phyloP scores from a whole-genome alignment of 1,140 invertebrate species.

The Pentalonia nigronervosa region DNA sequence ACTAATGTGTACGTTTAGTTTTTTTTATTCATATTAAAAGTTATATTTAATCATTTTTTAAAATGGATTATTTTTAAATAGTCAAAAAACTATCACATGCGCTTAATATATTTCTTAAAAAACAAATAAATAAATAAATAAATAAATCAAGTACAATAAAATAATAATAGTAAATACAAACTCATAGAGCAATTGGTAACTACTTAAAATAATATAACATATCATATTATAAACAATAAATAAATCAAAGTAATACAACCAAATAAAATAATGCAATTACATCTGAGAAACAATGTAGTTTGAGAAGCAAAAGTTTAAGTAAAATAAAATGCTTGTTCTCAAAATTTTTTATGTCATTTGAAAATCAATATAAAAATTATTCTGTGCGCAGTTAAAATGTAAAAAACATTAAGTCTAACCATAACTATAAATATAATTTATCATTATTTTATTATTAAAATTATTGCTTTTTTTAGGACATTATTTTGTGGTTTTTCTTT shows the following conservation, averaged over 20 bases:
- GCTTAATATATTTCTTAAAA: conserved; percentile 18
- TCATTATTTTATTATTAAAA: conserved; percentile 14
- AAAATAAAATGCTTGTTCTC: conserved; percentile 51
- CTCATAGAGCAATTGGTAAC: conserved; percentile 56
- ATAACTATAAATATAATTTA: conserved; percentile 33
- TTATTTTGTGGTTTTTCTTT: conserved; percentile 27
- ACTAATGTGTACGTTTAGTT: not conserved
- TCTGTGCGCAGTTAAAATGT: conserved; percentile 33
- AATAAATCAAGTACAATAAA: conserved; percentile 53
- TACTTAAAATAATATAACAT: conserved; percentile 53
- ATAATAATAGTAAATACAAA: conserved; percentile 57
- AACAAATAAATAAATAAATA: conserved; percentile 2
- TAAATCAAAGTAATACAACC: conserved; percentile 53
- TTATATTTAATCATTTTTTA: not conserved
- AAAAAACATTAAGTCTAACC: conserved; percentile 41
- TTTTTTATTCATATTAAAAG: not conserved
- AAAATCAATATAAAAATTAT: conserved; percentile 39
- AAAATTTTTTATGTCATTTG: not conserved
- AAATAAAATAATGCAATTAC: conserved; percentile 36
- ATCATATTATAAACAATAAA: conserved; percentile 52
- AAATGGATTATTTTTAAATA: not conserved
- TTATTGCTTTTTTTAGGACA: conserved; percentile 52
- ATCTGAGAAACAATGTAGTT: conserved; percentile 32
- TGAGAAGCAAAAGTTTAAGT: conserved; percentile 24
- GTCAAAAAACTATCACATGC: not conserved